phyloP scores from a whole-genome alignment of 2,888 invertebrate species.

The Chymomyza fuscimana region DNA sequence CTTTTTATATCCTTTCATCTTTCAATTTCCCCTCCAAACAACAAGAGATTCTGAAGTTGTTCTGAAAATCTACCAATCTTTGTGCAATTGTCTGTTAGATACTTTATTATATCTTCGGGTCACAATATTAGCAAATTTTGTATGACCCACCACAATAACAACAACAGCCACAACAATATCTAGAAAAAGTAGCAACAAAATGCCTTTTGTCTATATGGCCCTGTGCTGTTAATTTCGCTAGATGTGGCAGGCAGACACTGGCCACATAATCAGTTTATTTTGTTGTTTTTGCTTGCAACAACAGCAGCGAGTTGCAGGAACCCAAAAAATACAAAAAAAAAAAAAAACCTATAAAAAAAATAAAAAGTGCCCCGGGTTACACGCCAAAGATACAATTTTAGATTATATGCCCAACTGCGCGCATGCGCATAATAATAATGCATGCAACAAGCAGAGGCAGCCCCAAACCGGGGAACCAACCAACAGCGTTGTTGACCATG shows the following conservation, averaged over 20 bases:
- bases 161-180: slow-evolving; percentile 24
- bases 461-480: slow-evolving; percentile 22
- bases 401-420: slow-evolving; percentile 76
- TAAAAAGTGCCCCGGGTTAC: slow-evolving; percentile 76
- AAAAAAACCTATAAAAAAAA: slow-evolving; percentile 16
- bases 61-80: not conserved
- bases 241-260: slow-evolving; percentile 32
- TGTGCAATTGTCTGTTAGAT: not conserved
- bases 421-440: slow-evolving; percentile 77
- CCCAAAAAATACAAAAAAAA: slow-evolving; percentile 12
- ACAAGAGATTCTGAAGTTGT: slow-evolving; percentile 24
- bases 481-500: slow-evolving; percentile 33
- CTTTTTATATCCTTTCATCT: not conserved
- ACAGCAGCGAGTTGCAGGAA: slow-evolving; percentile 32
- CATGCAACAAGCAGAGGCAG: slow-evolving; percentile 63
- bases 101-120: slow-evolving; percentile 52
- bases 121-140: slow-evolving; percentile 71
- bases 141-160: slow-evolving; percentile 58
- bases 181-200: slow-evolving; percentile 29
- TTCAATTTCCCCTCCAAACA: slow-evolving; percentile 46
- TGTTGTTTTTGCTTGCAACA: slow-evolving; percentile 41
- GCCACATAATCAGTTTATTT: slow-evolving; percentile 72
- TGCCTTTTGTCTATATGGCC: slow-evolving; percentile 13
- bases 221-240: slow-evolving; percentile 58
- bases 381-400: slow-evolving; percentile 78